These are phyloP conservation scores for Fragum whitleyi DNA, from an alignment of 2,888 invertebrate species.

Conservation along the genomic window DNA sequence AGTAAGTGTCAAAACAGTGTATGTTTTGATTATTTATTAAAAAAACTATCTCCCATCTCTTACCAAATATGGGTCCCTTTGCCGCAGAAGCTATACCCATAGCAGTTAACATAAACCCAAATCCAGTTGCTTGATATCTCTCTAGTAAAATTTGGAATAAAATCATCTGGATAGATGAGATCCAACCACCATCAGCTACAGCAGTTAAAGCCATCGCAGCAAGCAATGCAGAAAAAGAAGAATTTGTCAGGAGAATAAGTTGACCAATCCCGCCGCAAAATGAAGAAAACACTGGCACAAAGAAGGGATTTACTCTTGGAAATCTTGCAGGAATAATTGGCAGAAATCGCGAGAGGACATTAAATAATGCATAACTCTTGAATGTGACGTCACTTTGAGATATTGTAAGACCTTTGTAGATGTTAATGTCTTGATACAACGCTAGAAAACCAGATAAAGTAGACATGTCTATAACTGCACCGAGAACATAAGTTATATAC, in stretches of 20 bases:
- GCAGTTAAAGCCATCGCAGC: not conserved
- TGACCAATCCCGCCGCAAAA: not conserved
- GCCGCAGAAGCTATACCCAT: not conserved
- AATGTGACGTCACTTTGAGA: constrained; percentile 7
- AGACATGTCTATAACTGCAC: not conserved
- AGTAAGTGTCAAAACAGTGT: no score
- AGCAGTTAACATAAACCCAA: constrained; percentile 17
- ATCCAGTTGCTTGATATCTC: not conserved
- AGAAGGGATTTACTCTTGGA: not conserved
- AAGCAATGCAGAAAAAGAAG: not conserved
- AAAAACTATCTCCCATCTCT: no score
- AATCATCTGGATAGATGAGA: not conserved
- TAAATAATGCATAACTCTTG: not conserved
- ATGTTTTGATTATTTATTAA: no score
- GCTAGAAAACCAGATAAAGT: not conserved
- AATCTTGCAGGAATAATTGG: not conserved
- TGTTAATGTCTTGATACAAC: constrained; percentile 6
- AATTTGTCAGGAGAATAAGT: not conserved
- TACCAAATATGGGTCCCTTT: constrained; percentile 23
- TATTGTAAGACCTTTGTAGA: not conserved
- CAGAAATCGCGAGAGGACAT: not conserved
- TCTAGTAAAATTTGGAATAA: not conserved
- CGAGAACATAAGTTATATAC: not conserved
- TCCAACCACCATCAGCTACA: not conserved
- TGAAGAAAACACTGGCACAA: not conserved